Conservation (phyloP, 2,888 invertebrate genomes). For the Arge pagana region DNA sequence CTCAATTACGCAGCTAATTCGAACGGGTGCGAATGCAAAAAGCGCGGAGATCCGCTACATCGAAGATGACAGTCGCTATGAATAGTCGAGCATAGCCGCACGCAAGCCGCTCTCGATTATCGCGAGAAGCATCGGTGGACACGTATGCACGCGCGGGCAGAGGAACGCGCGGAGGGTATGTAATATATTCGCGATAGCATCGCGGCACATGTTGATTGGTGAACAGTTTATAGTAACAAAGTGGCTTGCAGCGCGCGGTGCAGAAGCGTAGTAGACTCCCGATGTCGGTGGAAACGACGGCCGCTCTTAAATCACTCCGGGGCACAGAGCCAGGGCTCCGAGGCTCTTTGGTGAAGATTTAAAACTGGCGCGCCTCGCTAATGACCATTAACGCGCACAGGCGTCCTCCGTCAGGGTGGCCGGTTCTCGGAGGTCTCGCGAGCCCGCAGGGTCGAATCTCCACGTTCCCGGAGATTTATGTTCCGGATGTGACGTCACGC, state of each 20-base stretch:
- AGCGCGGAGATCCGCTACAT: too few species aligned
- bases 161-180: too few species aligned
- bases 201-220: slow-evolving; percentile 16
- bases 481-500: slow-evolving; percentile 51
- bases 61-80: too few species aligned
- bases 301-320: slow-evolving; percentile 20
- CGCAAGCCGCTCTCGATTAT: too few species aligned
- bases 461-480: slow-evolving; percentile 51
- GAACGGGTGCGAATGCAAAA: too few species aligned
- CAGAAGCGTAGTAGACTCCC: too few species aligned
- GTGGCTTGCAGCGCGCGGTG: slow-evolving; percentile 4
- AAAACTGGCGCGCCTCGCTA: slow-evolving; percentile 49
- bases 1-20: too few species aligned
- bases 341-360: slow-evolving; percentile 44
- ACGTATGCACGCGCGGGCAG: too few species aligned
- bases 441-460: slow-evolving; percentile 39
- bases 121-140: too few species aligned
- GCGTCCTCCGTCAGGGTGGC: slow-evolving; percentile 28
- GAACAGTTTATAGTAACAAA: slow-evolving; percentile 19
- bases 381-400: slow-evolving; percentile 49
- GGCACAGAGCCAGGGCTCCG: slow-evolving; percentile 31
- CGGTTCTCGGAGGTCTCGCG: slow-evolving; percentile 26
- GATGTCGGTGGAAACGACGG: slow-evolving; percentile 5
- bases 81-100: too few species aligned
- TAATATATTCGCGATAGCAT: too few species aligned